Evolutionary conservation across 1,140 invertebrate genomes (phyloP).

Genomic region (Bombus huntii): DNA sequence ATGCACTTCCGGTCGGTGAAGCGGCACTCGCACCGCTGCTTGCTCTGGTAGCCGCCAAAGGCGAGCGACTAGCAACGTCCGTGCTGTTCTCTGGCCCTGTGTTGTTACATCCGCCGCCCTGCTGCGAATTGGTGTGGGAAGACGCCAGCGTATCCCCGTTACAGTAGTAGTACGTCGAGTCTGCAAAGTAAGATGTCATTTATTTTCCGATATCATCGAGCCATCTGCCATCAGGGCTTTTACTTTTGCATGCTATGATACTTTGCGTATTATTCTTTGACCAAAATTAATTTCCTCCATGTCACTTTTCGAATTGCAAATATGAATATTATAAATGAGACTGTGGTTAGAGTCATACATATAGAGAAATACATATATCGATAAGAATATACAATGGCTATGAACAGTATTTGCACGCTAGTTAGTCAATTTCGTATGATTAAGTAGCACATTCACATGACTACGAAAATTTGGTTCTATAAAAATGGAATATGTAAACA

Average conservation of each 20-base stretch:
- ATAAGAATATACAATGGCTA: no score
- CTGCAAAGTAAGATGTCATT: slow-evolving; percentile 73
- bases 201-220: neutral
- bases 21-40: slow-evolving; percentile 88
- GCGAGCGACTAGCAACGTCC: slow-evolving; percentile 85
- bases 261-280: neutral
- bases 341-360: neutral
- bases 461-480: no score
- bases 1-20: slow-evolving; percentile 88
- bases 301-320: neutral
- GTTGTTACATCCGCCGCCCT: slow-evolving; percentile 74
- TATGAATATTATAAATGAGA: neutral
- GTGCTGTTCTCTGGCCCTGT: slow-evolving; percentile 78
- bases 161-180: slow-evolving; percentile 87
- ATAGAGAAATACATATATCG: no score
- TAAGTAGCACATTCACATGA: no score
- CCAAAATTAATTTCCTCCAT: neutral
- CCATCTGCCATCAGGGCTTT: neutral
- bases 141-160: slow-evolving; percentile 84
- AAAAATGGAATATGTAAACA: no score
- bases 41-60: slow-evolving; percentile 87
- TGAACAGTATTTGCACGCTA: no score
- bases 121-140: slow-evolving; percentile 81
- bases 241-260: neutral
- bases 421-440: no score